Evolutionary conservation across 2,888 invertebrate species (phyloP), one percentile per base, ranked within the genome.

Genomic region (Tenthredo mesomela): DNA sequence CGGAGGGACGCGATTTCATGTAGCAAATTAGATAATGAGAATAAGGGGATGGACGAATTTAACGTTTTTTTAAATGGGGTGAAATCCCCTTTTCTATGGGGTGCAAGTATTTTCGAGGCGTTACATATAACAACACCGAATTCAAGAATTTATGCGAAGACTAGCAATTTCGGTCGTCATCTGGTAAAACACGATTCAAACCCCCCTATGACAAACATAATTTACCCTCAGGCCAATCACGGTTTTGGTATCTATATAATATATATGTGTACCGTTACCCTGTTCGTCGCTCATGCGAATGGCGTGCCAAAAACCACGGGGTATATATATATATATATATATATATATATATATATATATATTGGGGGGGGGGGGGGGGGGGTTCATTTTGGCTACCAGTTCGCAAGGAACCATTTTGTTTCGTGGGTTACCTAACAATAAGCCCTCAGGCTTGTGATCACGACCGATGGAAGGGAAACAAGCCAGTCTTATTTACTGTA

Each of bases 101-200:
- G 21, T 4, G 25, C 21, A 29, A 12, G 73, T 7, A 25, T n/a
- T 43, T 40, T 15, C 0, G 37, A 37, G 18, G n/a, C 37, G 70
- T 33, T n/a, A n/a, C 70, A 40, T n/a, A 70, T n/a, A 73, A 21
- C 4, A 2, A n/a, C 18, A 73, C 21, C 21, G 12, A 6, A 43
- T 73, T 73, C 43, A 73, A 73, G 29, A 73, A 73, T 73, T 73
- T 73, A 73, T 43, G 73, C 73, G 43, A 73, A 73, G n/a, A 43
- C 73, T 43, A 73, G 43, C 21, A 73, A 43, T 73, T 43, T 33
- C 7, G 50, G 43, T 50, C 29, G 50, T 50, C 75, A 50, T 25
- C 29, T 50, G 75, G 25, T 54, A 18, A 77, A 77, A 77, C 47
- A 77, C 50, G 33, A n/a, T 29, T 33, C 61, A 61, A 61, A 21